Conservation (phyloP, 2,888 invertebrate genomes). For the Cheilosia pagana region DNA sequence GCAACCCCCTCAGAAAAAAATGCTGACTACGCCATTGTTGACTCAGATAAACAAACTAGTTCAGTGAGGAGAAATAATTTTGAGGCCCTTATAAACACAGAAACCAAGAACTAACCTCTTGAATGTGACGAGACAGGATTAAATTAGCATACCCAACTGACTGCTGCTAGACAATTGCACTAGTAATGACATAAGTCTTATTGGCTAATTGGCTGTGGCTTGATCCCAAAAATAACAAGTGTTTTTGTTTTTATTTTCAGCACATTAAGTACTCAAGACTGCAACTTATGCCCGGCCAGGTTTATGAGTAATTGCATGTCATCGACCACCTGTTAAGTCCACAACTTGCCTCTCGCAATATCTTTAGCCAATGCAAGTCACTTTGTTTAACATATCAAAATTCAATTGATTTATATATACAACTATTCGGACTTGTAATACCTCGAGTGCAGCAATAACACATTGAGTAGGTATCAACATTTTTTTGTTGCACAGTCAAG, state of each 20-base stretch:
- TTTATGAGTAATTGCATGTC: slow-evolving; percentile 1
- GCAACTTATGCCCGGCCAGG: background rate
- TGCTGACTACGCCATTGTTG: no score
- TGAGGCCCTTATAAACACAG: no score
- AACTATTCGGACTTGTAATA: background rate
- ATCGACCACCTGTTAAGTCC: background rate
- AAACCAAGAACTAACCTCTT: no score
- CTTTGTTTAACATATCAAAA: background rate
- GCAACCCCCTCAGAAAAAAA: no score
- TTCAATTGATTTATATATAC: background rate
- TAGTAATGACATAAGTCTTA: no score
- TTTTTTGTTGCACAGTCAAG: slow-evolving; percentile 6
- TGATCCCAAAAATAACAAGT: background rate
- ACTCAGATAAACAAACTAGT: no score
- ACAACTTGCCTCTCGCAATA: background rate
- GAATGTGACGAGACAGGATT: no score
- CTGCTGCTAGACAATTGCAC: no score
- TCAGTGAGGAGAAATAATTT: no score
- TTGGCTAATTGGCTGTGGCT: background rate
- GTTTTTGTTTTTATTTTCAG: background rate
- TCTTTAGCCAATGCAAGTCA: background rate
- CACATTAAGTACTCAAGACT: background rate
- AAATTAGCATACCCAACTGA: no score
- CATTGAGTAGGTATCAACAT: background rate
- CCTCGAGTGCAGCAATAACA: slow-evolving; percentile 17